Evolutionary conservation across 2,113 vertebrate species (phyloP).

Genomic region (Scytalopus superciliaris): DNA sequence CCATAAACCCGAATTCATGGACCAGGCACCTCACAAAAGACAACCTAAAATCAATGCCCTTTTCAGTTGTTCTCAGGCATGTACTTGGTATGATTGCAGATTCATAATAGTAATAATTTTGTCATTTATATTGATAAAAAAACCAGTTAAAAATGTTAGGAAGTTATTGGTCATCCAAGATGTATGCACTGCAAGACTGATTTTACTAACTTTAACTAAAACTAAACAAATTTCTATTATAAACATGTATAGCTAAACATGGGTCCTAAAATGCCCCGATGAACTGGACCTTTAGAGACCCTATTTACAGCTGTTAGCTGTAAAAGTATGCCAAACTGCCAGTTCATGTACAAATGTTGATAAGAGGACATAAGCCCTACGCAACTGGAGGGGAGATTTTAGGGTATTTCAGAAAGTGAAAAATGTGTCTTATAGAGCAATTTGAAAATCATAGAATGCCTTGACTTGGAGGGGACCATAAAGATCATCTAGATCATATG

Average conservation of each 20-base stretch:
- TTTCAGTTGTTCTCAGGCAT: not conserved
- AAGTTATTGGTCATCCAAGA: not conserved
- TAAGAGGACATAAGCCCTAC: not conserved
- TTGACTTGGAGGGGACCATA: not conserved
- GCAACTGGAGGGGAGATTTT: not conserved
- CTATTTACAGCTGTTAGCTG: not conserved
- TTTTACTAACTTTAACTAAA: not conserved
- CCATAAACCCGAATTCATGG: not conserved
- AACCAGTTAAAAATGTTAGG: not conserved
- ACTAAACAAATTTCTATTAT: not conserved
- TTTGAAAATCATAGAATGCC: not conserved
- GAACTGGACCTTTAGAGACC: not conserved
- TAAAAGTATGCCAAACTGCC: not conserved
- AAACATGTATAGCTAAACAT: not conserved
- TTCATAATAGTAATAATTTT: not conserved
- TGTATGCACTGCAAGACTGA: not conserved
- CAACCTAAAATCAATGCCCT: not conserved
- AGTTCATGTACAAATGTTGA: not conserved
- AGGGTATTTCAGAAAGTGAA: not conserved
- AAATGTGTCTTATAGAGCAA: not conserved
- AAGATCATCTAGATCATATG: not conserved
- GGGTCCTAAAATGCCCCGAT: not conserved
- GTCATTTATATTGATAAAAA: not conserved
- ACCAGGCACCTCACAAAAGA: not conserved
- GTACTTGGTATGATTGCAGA: not conserved